phyloP scores from a whole-genome alignment of 2,113 vertebrate genomes.

The Carollia perspicillata region DNA sequence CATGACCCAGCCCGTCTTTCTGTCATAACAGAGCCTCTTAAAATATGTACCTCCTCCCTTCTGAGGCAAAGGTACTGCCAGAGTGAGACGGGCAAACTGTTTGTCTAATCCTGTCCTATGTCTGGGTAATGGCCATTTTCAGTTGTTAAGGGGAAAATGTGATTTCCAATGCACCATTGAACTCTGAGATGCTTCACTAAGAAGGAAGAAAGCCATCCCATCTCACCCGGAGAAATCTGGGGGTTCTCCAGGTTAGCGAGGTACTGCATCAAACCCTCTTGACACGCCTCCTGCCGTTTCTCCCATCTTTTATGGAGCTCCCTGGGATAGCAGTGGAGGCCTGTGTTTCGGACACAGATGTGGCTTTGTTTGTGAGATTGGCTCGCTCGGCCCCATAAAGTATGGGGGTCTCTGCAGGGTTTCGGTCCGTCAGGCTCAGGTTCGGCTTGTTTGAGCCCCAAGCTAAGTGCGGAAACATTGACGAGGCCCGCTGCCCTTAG shows the following conservation, averaged over 20 bases:
- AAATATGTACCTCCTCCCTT: constrained; percentile 23
- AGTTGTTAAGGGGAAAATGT: not conserved
- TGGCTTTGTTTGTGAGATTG: not conserved
- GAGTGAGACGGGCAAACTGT: not conserved
- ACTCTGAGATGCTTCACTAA: not conserved
- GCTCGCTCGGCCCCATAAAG: not conserved
- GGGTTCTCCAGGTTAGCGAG: not conserved
- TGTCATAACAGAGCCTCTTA: not conserved
- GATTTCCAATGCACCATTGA: not conserved
- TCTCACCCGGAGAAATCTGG: not conserved
- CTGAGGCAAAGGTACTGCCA: not conserved
- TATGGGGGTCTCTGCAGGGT: not conserved
- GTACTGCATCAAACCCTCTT: not conserved
- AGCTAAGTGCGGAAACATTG: not conserved
- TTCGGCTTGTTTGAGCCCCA: not conserved
- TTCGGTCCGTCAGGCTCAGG: not conserved
- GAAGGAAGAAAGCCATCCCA: not conserved
- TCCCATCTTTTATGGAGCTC: not conserved
- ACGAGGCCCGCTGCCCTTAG: not conserved
- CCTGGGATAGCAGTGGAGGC: not conserved
- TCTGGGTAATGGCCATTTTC: not conserved
- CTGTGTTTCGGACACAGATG: not conserved
- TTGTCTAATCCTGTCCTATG: not conserved
- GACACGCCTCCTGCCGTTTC: not conserved
- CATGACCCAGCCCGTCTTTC: not conserved